These are phyloP conservation scores for Theretra japonica DNA, from an alignment of 2,888 invertebrate genomes.

Conservation along the genomic window DNA sequence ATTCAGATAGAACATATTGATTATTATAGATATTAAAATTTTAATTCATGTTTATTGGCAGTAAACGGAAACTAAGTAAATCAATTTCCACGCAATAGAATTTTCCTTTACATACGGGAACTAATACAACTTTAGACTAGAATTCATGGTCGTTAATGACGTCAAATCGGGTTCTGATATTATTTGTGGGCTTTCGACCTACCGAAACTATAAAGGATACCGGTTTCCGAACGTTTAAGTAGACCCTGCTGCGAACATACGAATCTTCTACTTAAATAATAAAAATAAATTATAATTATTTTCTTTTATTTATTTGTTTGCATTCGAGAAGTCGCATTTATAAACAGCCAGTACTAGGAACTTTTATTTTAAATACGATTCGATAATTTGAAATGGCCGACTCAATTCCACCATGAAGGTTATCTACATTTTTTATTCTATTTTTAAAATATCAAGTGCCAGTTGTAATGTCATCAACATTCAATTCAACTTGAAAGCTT, in stretches of 20 bases:
- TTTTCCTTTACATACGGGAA: neutral
- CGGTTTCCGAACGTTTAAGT: conserved; percentile 15
- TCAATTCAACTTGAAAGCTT: neutral
- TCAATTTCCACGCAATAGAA: neutral
- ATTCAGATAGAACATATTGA: too few relatives aligned
- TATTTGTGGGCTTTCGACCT: conserved; percentile 7
- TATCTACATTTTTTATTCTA: neutral
- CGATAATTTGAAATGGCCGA: neutral
- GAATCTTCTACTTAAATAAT: neutral
- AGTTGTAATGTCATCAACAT: neutral
- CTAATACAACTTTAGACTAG: neutral
- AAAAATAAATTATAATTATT: too few relatives aligned
- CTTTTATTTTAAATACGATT: neutral
- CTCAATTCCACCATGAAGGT: too few relatives aligned
- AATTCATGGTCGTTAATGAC: conserved; percentile 14
- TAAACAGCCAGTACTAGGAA: neutral
- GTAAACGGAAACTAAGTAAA: too few relatives aligned
- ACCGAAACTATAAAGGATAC: conserved; percentile 13
- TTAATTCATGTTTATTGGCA: too few relatives aligned
- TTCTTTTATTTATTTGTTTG: neutral
- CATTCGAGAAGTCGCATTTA: conserved; percentile 5
- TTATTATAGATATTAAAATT: too few relatives aligned
- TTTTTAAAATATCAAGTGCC: neutral
- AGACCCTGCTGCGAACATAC: neutral
- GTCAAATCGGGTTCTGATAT: neutral